Conservation (phyloP, 2,888 invertebrate genomes). For the Strigamia crassipes region DNA sequence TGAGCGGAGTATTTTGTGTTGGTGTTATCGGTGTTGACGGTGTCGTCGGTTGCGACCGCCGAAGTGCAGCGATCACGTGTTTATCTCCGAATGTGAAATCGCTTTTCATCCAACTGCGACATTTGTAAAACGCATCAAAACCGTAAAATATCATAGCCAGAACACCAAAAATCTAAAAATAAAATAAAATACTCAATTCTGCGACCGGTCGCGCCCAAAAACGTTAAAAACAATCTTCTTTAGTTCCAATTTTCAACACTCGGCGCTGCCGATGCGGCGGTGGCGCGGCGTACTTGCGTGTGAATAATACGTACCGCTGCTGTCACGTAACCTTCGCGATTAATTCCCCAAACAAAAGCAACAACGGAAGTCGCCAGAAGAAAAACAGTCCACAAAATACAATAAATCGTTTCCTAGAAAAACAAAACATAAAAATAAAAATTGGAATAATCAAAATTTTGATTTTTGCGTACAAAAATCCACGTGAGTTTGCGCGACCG, state of each 20-base stretch:
- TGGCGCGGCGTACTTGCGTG: no score
- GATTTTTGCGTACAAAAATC: neutral
- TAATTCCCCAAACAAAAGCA: neutral
- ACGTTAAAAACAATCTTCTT: no score
- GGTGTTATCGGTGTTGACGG: neutral
- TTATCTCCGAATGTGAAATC: constrained; percentile 6
- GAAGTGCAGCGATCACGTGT: neutral
- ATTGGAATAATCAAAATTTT: neutral
- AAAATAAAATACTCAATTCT: neutral
- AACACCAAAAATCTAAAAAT: neutral
- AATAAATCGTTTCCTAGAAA: neutral
- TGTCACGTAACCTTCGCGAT: neutral
- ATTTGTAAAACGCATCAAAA: neutral
- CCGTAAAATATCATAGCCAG: neutral
- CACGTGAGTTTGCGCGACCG: neutral
- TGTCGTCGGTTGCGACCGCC: neutral
- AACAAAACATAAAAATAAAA: neutral
- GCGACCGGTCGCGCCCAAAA: neutral
- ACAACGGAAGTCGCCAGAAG: neutral
- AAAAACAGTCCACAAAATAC: neutral
- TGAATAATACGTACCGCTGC: neutral
- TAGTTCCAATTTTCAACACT: no score
- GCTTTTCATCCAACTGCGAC: neutral
- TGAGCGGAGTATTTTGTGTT: neutral
- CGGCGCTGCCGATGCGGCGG: no score